Base-by-base conservation (phyloP, 2,797 vertebrate genomes). In the Macropodus opercularis region DNA sequence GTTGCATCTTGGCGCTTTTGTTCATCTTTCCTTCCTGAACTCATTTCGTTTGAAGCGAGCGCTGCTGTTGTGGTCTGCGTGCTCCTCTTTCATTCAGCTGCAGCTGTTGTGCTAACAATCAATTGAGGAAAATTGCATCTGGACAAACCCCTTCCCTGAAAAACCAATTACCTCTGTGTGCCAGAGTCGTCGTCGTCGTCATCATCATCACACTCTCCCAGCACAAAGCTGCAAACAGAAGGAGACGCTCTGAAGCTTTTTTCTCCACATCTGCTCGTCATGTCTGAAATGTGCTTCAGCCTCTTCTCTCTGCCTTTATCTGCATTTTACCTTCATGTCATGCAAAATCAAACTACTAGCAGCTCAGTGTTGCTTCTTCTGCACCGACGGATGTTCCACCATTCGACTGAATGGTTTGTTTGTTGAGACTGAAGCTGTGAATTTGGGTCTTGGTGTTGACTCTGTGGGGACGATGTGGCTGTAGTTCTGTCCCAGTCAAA, bases 401-500 rank as follows among this genome's bases (percentile, higher is more conserved):
- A 2, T 8, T 49, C 38, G 38, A 1, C 3, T 2, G 12, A n/a
- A 26, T 24, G 13, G 19, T 26, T n/a, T n/a, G n/a, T n/a, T n/a
- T n/a, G n/a, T 13, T 15, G 10, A 24, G 23, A 7, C 29, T 57
- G 1, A 51, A n/a, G 26, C 27, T 23, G 11, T 6, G 1, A 22
- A 44, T 41, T 24, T 3, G 6, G 43, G 53, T 38, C 8, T 17
- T 3, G 17, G 17, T 48, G 39, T 31, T 77, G 62, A 60, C 54
- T 29, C 35, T 58, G 46, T 24, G 22, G 27, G 18, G 41, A 46
- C 32, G 29, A 9, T 17, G 14, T 65, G 70, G 67, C 19, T 93
- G 47, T 93, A 98, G 96, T 91, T 60, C 87, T 67, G 88, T 95
- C 56, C 93, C 93, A 47, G 72, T 94, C 89, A 95, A 93, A 89